Base-by-base conservation (phyloP, 2,888 invertebrate genomes). In the Andrena fulva region DNA sequence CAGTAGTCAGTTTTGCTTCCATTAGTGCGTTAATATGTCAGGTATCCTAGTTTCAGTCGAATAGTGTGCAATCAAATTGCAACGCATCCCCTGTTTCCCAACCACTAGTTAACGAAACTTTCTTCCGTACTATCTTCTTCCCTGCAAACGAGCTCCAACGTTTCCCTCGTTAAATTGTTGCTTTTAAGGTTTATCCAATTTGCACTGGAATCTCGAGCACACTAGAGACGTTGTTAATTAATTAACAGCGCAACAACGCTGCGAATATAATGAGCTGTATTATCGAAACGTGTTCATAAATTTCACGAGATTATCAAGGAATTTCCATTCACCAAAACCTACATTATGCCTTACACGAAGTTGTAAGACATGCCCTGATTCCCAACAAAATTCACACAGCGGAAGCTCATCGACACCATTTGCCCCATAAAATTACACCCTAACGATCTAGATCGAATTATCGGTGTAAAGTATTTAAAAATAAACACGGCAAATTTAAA, bases 1-100 rank as follows among this genome's bases (percentile, higher is more conserved):
- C 54, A 69, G 27, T 48, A 35, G 69, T 35, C 48, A 31, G 48
- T 50, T 35, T 60, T 50, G 60, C 50, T 62, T 60, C 70, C 48
- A 71, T 70, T 70, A 48, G 12, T 16, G n/a, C n/a, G 29, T 29
- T 54, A 35, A 33, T 69, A 56, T 69, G 12, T 12, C 29, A n/a
- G 20, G 12, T 29, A 60, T 50, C 33, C 70, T n/a, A 20, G 20
- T 16, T 60, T 20, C 60, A 24, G 52, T 56, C 20, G 29, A 60
- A 48, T 62, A 8, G 20, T 27, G 31, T 16, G 60, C 60, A 71
- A 71, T 60, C 27, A 60, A 16, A 31, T 27, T 56, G 10, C 4
- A 56, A 56, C 3, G 10, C 56, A 24, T 4, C 24, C 4, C 10
- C 27, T 56, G 10, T n/a, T n/a, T n/a, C 24, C n/a, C 63, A 35